A percentile compares a stretch with the other conserved stretches of the same genome.
These are phyloP conservation scores for Plutella xylostella DNA, from an alignment of 2,888 invertebrate species.

Conservation along the genomic window DNA sequence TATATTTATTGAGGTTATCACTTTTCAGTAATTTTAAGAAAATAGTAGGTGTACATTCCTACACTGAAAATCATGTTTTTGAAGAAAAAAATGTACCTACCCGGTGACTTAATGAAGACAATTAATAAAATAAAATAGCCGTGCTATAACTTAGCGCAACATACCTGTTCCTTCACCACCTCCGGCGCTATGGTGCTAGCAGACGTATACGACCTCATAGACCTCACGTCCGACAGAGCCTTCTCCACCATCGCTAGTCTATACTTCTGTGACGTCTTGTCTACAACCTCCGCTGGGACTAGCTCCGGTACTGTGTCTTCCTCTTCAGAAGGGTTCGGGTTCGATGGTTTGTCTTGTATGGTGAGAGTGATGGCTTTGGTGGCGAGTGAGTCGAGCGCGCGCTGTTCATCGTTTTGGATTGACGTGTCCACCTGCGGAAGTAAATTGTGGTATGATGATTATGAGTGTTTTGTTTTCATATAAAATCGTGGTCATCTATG, in stretches of 20 bases:
- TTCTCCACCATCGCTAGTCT: constrained; percentile 69
- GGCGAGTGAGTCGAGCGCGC: constrained; percentile 20
- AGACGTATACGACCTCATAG: constrained; percentile 72
- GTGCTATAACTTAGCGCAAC: too few species aligned
- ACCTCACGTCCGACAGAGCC: constrained; percentile 65
- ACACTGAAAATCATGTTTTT: too few species aligned
- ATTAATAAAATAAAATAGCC: too few species aligned
- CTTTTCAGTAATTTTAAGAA: too few species aligned
- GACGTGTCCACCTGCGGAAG: constrained; percentile 45
- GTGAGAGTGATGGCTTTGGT: constrained; percentile 26
- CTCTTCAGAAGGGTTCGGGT: neutral
- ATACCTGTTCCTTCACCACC: constrained; percentile 72
- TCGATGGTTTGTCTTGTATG: constrained; percentile 14
- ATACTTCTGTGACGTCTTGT: constrained; percentile 68
- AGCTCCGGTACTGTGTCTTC: constrained; percentile 14
- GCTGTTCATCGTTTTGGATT: constrained; percentile 44
- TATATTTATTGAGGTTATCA: too few species aligned
- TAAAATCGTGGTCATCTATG: neutral
- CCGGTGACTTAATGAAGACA: too few species aligned
- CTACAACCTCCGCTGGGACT: constrained; percentile 23
- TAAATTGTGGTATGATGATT: neutral
- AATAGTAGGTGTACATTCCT: too few species aligned
- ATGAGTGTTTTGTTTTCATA: neutral
- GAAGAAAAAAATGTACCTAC: too few species aligned
- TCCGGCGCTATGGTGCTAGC: constrained; percentile 88